Conservation (phyloP, 2,113 vertebrate species). For the Xiphophorus couchianus region DNA sequence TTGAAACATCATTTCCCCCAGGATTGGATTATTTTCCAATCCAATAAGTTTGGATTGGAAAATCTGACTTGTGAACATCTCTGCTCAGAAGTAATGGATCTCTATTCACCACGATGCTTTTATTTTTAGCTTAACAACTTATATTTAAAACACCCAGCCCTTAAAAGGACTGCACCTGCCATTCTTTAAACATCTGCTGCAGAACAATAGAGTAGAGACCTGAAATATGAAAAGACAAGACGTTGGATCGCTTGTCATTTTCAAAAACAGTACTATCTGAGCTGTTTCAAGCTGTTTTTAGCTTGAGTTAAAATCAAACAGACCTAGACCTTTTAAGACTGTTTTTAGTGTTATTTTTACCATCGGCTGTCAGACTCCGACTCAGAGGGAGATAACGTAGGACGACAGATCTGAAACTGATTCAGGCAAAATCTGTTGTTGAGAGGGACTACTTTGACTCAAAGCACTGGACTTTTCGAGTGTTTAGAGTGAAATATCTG, state of each 20-base stretch:
- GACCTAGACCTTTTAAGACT: constrained; percentile 51
- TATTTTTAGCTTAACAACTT: constrained; percentile 11
- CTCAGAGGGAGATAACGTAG: constrained; percentile 26
- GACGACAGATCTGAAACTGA: constrained; percentile 42
- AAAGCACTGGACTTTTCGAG: constrained; percentile 27
- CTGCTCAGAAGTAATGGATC: neutral
- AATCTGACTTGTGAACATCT: neutral
- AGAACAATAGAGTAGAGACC: constrained; percentile 12
- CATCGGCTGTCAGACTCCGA: constrained; percentile 37
- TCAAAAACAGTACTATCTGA: neutral
- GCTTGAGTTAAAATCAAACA: constrained; percentile 42
- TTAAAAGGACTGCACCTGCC: neutral
- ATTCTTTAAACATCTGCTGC: constrained; percentile 15
- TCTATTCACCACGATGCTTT: too few species aligned
- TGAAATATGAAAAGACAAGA: constrained; percentile 16
- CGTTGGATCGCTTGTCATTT: constrained; percentile 13
- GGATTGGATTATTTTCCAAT: too few species aligned
- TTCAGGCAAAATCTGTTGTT: constrained; percentile 51
- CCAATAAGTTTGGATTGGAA: too few species aligned
- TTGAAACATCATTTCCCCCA: neutral
- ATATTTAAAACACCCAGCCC: constrained; percentile 6
- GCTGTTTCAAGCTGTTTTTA: constrained; percentile 27
- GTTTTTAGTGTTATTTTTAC: constrained; percentile 68
- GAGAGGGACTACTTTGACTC: constrained; percentile 48
- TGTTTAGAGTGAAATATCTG: constrained; percentile 24